Percentiles rank a stretch among this genome's conserved stretches.
These are phyloP conservation scores for Myripristis murdjan DNA, from an alignment of 2,797 vertebrate genomes.

Conservation along the genomic window DNA sequence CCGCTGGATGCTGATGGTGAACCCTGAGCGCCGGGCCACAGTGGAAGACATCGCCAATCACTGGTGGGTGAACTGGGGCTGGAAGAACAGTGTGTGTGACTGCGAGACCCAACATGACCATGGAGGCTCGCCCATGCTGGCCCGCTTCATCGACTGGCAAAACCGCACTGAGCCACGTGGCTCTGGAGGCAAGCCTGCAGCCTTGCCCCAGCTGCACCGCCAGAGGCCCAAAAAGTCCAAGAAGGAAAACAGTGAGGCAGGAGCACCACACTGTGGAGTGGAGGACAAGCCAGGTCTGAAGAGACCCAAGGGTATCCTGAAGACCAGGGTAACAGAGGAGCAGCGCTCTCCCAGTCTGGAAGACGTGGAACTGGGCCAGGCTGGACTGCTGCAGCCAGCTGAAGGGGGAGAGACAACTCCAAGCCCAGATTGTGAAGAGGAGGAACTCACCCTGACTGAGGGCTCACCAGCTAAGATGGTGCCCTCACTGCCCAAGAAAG, in stretches of 20 bases:
- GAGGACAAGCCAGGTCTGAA: constrained; percentile 91
- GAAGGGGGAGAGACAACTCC: constrained; percentile 82
- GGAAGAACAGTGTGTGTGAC: constrained; percentile 97
- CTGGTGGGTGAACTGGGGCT: constrained; percentile 99
- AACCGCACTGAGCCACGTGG: constrained; percentile 92
- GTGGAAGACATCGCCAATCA: constrained; percentile 99
- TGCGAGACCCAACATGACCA: constrained; percentile 91
- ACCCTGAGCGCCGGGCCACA: constrained; percentile 96
- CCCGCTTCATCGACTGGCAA: constrained; percentile 98
- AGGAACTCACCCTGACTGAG: constrained; percentile 76
- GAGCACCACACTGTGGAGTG: constrained; percentile 83
- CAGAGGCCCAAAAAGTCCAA: constrained; percentile 97
- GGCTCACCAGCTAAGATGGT: constrained; percentile 87
- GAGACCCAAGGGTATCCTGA: constrained; percentile 97
- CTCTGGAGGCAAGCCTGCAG: constrained; percentile 82
- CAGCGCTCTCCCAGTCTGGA: constrained; percentile 90
- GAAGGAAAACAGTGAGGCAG: constrained; percentile 93
- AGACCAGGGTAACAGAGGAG: constrained; percentile 93
- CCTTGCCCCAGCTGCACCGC: constrained; percentile 88
- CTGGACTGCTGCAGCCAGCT: constrained; percentile 74
- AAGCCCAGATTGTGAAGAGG: constrained; percentile 84
- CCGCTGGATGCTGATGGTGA: constrained; percentile 99
- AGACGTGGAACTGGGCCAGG: constrained; percentile 88
- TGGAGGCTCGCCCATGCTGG: constrained; percentile 93
- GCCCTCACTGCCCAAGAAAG: constrained; percentile 95